Conservation (phyloP, 2,113 vertebrate species). For the Cyanoramphus novaezelandiae region DNA sequence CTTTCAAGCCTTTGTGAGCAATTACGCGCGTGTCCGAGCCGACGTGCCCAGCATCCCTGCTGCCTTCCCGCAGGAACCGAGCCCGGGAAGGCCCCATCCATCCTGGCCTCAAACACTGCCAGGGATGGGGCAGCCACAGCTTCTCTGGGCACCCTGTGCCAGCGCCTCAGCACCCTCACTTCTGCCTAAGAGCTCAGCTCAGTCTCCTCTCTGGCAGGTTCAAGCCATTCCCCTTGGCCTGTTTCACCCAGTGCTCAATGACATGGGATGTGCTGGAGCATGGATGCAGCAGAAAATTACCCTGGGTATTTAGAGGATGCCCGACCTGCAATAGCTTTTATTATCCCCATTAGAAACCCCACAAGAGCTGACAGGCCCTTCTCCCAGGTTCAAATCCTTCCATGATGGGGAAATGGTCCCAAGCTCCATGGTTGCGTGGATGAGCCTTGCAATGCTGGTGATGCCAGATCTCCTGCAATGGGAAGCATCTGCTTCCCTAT, state of each 20-base stretch:
- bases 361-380: neutral
- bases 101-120: neutral
- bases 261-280: rapidly evolving
- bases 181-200: neutral
- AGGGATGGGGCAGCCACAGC: neutral
- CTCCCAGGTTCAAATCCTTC: neutral
- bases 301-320: rapidly evolving
- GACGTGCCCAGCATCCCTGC: neutral
- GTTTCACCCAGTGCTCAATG: neutral
- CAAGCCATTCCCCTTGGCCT: neutral
- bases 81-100: neutral
- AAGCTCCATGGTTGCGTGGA: neutral
- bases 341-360: neutral
- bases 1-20: neutral
- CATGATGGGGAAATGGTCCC: rapidly evolving
- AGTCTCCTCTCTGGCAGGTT: neutral
- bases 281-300: rapidly evolving
- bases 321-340: neutral
- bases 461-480: rapidly evolving
- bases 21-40: rapidly evolving
- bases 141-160: too few species aligned
- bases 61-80: neutral
- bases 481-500: neutral
- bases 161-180: neutral
- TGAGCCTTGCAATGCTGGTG: rapidly evolving